A percentile compares a stretch with the other conserved stretches of the same genome.
These are phyloP conservation scores for Acanthornis magna DNA, from an alignment of 2,797 vertebrate species.

Conservation along the genomic window DNA sequence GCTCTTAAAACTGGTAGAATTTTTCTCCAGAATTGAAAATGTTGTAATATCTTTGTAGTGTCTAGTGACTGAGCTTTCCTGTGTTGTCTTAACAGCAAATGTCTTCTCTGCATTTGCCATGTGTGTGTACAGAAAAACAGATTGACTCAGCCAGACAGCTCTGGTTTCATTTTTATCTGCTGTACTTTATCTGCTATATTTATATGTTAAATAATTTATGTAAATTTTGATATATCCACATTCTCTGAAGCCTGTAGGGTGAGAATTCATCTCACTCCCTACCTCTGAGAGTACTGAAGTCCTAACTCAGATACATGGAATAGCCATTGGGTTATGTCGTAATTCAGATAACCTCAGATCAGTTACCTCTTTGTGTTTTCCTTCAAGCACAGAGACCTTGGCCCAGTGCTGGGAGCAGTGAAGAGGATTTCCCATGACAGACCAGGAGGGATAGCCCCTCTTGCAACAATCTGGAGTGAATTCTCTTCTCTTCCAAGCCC, in stretches of 20 bases:
- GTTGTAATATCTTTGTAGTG: not conserved
- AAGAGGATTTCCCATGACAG: not conserved
- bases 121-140: not conserved
- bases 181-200: not conserved
- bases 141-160: not conserved
- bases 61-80: not conserved
- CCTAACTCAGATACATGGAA: not conserved
- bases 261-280: not conserved
- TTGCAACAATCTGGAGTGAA: not conserved
- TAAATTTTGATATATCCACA: not conserved
- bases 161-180: not conserved
- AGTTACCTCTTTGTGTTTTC: not conserved
- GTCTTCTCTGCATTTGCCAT: not conserved
- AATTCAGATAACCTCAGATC: not conserved
- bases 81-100: constrained; percentile 17
- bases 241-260: not conserved
- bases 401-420: not conserved
- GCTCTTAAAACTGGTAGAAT: not conserved
- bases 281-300: not conserved
- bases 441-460: not conserved
- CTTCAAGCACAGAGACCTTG: not conserved
- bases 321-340: not conserved
- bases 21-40: not conserved
- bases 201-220: not conserved
- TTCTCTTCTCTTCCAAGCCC: not conserved